Conservation (phyloP, 2,113 vertebrate species). For the Crotalus viridis region DNA sequence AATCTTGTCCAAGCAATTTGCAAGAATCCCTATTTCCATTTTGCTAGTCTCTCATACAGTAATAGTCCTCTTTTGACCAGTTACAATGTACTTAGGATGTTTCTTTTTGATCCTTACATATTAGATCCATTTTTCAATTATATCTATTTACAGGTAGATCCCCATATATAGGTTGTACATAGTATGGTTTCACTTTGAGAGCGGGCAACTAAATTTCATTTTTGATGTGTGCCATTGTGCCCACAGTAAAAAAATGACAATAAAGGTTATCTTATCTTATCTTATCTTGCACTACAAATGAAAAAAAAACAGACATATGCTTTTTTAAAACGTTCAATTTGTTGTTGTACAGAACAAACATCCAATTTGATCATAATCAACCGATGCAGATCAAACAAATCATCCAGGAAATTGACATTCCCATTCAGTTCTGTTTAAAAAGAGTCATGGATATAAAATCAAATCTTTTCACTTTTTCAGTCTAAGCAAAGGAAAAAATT, state of each 20-base stretch:
- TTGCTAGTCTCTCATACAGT: background rate
- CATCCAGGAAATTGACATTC: conserved; percentile 44
- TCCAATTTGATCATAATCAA: conserved; percentile 46
- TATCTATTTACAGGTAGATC: background rate
- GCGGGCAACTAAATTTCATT: no score
- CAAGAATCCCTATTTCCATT: background rate
- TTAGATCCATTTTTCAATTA: conserved; percentile 8
- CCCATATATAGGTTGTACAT: no score
- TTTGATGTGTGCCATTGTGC: no score
- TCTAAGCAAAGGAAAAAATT: conserved; percentile 36
- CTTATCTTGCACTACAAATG: background rate
- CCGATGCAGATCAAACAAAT: conserved; percentile 45
- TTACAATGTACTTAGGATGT: background rate
- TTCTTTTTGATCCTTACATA: background rate
- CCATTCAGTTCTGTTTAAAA: conserved; percentile 20
- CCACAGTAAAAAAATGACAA: no score
- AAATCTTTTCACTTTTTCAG: conserved; percentile 34
- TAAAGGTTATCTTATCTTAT: no score
- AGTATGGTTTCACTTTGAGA: no score
- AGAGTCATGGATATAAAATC: conserved; percentile 22
- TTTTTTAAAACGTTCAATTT: background rate
- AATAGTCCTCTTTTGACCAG: background rate
- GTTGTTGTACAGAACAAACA: conserved; percentile 30
- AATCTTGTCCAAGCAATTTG: background rate
- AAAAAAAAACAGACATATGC: background rate